phyloP scores from a whole-genome alignment of 2,113 vertebrate species.

The Chlamydotis undulata region DNA sequence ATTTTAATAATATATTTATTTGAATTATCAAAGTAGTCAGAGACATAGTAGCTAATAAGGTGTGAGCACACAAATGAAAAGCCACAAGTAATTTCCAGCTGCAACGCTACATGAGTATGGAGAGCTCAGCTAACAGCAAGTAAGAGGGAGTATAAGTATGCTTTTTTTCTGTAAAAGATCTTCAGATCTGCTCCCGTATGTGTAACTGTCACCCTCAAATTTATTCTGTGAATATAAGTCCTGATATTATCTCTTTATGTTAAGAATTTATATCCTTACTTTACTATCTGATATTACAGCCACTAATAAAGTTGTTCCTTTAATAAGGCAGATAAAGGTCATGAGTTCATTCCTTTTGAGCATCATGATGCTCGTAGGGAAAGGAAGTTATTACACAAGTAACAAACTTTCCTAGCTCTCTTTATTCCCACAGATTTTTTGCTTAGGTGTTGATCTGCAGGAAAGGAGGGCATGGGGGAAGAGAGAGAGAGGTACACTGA shows the following conservation, averaged over 20 bases:
- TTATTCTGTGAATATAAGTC: not conserved
- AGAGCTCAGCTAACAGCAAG: not conserved
- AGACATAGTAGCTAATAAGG: not conserved
- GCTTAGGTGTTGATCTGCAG: not conserved
- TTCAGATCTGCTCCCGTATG: not conserved
- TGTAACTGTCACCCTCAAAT: not conserved
- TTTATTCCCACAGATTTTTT: not conserved
- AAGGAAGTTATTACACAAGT: not conserved
- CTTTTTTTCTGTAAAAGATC: not conserved
- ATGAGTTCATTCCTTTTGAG: not conserved
- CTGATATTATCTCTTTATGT: not conserved
- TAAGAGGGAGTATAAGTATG: accelerated
- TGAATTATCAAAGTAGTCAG: not conserved
- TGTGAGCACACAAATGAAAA: not conserved
- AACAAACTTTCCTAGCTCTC: not conserved
- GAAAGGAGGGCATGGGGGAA: not conserved
- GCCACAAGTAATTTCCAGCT: not conserved
- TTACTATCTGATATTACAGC: not conserved
- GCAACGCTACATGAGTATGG: accelerated
- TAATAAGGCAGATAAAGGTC: not conserved
- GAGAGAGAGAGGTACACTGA: not conserved
- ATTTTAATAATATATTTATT: not conserved
- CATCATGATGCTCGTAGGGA: not conserved
- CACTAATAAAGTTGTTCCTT: not conserved
- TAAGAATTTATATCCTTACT: not conserved